phyloP scores from a whole-genome alignment of 2,113 vertebrate species.

The rabbit (Oryctolagus cuniculus) region mOryCun1.1 NC_091441.1:68887501-68888000 shows the following conservation, averaged over 20 bases:
- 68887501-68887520: too few relatives aligned
- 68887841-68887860: not conserved
- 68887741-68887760: not conserved
- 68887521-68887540: not conserved
- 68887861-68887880: not conserved
- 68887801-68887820: not conserved
- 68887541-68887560: not conserved
- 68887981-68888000: not conserved
- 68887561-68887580: not conserved
- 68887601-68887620: not conserved
- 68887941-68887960: too few relatives aligned
- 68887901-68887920: not conserved
- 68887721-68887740: not conserved
- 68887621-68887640: not conserved
- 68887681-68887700: too few relatives aligned
- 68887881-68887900: not conserved
- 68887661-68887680: not conserved
- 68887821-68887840: not conserved
- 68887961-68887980: not conserved
- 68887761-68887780: fast-evolving
- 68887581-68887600: not conserved
- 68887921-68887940: not conserved
- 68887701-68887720: not conserved
- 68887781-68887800: not conserved
- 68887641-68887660: not conserved